These are phyloP conservation scores for Himalopsyche kuldschensis DNA, from an alignment of 2,888 invertebrate species.

Conservation along the genomic window DNA sequence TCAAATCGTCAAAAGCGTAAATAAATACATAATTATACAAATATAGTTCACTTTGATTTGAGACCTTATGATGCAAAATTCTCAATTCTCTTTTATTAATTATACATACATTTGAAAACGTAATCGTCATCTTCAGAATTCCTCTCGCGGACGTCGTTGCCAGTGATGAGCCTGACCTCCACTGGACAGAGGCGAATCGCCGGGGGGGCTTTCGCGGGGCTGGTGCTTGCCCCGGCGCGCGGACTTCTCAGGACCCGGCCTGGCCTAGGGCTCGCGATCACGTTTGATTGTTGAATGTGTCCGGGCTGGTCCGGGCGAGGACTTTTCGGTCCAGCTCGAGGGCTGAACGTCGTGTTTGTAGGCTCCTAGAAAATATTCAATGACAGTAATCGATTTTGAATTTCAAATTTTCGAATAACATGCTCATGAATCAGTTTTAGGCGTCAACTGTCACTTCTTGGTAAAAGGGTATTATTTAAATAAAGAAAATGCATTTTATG, in stretches of 20 bases:
- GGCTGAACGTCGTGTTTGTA: neutral
- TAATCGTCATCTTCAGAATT: constrained; percentile 21
- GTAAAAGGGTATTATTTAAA: too few species aligned
- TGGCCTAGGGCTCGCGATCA: neutral
- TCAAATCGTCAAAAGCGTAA: too few species aligned
- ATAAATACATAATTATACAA: too few species aligned
- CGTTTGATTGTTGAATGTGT: neutral
- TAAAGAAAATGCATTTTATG: too few species aligned
- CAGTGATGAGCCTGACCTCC: neutral
- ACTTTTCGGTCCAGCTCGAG: neutral
- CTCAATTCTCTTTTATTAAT: neutral
- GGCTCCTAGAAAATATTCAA: neutral
- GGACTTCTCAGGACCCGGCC: neutral
- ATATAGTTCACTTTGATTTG: too few species aligned
- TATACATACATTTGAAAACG: constrained; percentile 17
- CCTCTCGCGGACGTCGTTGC: neutral
- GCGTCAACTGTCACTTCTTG: too few species aligned
- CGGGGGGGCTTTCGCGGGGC: neutral
- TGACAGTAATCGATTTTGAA: too few species aligned
- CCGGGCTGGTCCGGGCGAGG: neutral
- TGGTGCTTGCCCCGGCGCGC: neutral
- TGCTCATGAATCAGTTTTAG: too few species aligned
- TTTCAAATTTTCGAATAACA: too few species aligned
- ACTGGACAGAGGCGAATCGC: neutral
- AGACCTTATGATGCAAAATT: too few species aligned